Conservation (phyloP, 2,113 vertebrate species). For the Actinemys pallida region DNA sequence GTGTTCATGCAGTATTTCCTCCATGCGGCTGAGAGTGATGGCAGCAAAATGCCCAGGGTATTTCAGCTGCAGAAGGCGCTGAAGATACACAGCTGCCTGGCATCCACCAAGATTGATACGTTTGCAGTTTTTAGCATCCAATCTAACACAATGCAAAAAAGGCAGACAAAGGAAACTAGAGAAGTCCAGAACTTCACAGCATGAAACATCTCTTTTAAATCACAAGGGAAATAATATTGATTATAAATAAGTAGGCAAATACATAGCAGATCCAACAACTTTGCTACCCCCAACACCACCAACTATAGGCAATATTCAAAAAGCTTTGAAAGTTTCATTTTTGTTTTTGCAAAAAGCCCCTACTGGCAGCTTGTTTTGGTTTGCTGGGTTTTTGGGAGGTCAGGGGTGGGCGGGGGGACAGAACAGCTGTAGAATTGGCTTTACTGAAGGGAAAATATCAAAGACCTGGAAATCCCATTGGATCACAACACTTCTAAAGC, state of each 20-base stretch:
- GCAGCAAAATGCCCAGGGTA: conserved; percentile 93
- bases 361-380: neutral
- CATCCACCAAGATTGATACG: conserved; percentile 95
- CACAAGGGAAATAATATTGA: neutral
- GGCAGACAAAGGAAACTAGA: neutral
- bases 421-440: too few relatives aligned
- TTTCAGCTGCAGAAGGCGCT: conserved; percentile 96
- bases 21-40: conserved; percentile 94
- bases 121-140: conserved; percentile 93
- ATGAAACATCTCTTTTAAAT: neutral
- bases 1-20: conserved; percentile 95
- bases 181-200: neutral
- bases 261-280: neutral
- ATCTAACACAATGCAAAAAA: conserved; percentile 72
- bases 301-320: neutral
- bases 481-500: neutral
- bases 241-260: neutral
- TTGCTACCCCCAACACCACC: neutral
- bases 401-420: too few relatives aligned
- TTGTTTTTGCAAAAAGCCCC: neutral
- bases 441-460: neutral
- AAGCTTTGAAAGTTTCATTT: neutral
- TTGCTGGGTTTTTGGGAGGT: neutral
- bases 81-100: conserved; percentile 92
- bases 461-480: neutral